phyloP scores from a whole-genome alignment of 2,888 invertebrate genomes.

The Epiblema foenella region DNA sequence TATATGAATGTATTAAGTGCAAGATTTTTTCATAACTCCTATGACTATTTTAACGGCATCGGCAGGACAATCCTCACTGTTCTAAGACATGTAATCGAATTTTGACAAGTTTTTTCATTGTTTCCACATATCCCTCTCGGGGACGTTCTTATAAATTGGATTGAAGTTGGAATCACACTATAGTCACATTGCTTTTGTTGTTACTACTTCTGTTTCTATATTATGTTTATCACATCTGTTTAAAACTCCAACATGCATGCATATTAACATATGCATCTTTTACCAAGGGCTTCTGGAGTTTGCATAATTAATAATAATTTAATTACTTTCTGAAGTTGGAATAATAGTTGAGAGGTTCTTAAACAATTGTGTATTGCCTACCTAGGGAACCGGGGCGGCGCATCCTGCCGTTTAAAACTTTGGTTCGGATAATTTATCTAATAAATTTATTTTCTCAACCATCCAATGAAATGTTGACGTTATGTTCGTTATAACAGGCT shows the following conservation, averaged over 20 bases:
- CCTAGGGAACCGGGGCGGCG: background rate
- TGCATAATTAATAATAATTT: background rate
- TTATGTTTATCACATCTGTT: background rate
- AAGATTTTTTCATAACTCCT: no score
- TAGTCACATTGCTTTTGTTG: conserved; percentile 56
- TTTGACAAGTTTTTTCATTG: conserved; percentile 76
- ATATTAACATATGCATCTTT: background rate
- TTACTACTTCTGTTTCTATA: background rate
- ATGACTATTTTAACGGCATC: background rate
- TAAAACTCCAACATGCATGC: background rate
- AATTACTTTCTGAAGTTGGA: background rate
- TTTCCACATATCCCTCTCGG: conserved; percentile 76
- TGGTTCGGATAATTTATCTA: conserved; percentile 5
- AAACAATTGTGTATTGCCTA: conserved; percentile 3
- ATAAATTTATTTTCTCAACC: no score
- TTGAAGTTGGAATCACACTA: conserved; percentile 76
- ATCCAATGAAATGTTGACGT: no score
- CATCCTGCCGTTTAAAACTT: conserved; percentile 3
- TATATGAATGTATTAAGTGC: no score
- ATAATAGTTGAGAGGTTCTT: background rate
- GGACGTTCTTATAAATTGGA: conserved; percentile 81
- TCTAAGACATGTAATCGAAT: conserved; percentile 60
- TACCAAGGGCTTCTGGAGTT: background rate
- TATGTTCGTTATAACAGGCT: no score
- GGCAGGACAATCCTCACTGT: conserved; percentile 29